Conservation (phyloP, 2,888 invertebrate genomes). For the Thelaira solivaga region DNA sequence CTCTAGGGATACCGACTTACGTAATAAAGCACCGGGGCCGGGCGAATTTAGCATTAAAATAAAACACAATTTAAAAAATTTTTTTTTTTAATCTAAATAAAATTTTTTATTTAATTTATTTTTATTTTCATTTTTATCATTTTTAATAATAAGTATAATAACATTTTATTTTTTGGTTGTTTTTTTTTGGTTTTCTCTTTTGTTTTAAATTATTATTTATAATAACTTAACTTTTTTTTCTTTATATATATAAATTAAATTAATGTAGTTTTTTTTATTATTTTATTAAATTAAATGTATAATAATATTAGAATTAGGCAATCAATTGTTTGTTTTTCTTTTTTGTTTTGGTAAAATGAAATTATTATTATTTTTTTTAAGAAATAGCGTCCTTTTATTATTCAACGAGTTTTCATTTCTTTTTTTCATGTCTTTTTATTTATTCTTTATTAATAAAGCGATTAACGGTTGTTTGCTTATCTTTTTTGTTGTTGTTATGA, state of each 20-base stretch:
- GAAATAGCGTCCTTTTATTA: slow-evolving; percentile 35
- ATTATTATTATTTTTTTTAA: slow-evolving; percentile 64
- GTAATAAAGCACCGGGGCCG: too few species aligned
- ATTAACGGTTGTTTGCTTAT: slow-evolving; percentile 14
- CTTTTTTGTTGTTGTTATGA: background rate
- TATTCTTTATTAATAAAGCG: slow-evolving; percentile 9
- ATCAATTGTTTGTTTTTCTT: slow-evolving; percentile 64
- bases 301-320: slow-evolving; percentile 73
- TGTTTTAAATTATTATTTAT: slow-evolving; percentile 61
- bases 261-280: slow-evolving; percentile 51
- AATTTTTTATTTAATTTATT: slow-evolving; percentile 72
- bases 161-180: slow-evolving; percentile 72
- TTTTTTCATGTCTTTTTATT: slow-evolving; percentile 17
- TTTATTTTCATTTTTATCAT: slow-evolving; percentile 67
- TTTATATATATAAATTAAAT: slow-evolving; percentile 62
- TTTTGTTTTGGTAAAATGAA: slow-evolving; percentile 63
- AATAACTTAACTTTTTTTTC: slow-evolving; percentile 61
- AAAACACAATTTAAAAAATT: slow-evolving; percentile 50
- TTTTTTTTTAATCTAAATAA: slow-evolving; percentile 73
- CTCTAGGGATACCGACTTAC: too few species aligned
- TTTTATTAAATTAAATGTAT: slow-evolving; percentile 61
- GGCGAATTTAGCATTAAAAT: slow-evolving; percentile 35
- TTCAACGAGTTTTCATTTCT: slow-evolving; percentile 32
- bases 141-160: slow-evolving; percentile 73
- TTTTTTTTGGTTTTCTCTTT: too few species aligned